Percentiles rank a stretch among this genome's conserved stretches.
These are phyloP conservation scores for Steinernema carpocapsae DNA, from an alignment of 2,888 invertebrate genomes.

Conservation along the genomic window DNA sequence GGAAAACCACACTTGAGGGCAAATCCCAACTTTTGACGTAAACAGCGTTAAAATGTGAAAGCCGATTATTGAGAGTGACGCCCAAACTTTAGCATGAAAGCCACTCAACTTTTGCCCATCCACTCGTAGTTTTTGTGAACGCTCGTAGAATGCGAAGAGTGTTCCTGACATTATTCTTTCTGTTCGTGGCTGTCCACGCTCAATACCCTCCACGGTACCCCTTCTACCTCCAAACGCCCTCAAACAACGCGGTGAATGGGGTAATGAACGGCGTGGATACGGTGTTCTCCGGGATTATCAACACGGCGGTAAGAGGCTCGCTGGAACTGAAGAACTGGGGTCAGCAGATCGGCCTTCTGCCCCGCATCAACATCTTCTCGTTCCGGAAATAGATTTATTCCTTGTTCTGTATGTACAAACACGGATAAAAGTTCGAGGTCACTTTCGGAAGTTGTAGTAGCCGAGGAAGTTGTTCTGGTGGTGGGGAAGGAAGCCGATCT, in stretches of 20 bases:
- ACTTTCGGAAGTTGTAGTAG: neutral
- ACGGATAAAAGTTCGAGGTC: neutral
- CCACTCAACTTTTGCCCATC: too few species aligned
- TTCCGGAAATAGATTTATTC: neutral
- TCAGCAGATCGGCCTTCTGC: slow-evolving; percentile 1
- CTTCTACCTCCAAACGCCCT: neutral
- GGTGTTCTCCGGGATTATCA: neutral
- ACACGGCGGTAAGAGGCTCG: neutral
- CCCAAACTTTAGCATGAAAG: too few species aligned
- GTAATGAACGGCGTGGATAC: slow-evolving; percentile 5
- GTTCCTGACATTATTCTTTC: too few species aligned
- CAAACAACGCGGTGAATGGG: neutral
- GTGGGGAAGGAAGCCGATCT: slow-evolving; percentile 19
- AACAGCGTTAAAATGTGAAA: too few species aligned
- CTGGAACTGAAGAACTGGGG: slow-evolving; percentile 19
- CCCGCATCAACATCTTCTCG: slow-evolving; percentile 5
- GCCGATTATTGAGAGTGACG: too few species aligned
- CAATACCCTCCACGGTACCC: too few species aligned
- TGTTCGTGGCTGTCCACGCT: too few species aligned
- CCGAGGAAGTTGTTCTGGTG: neutral
- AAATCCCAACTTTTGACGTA: too few species aligned
- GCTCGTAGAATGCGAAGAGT: too few species aligned
- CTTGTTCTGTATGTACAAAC: neutral
- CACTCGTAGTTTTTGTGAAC: too few species aligned
- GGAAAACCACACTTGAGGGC: too few species aligned